Evolutionary conservation across 2,888 invertebrate genomes (phyloP).

Genomic region (Heliconius ethilla): DNA sequence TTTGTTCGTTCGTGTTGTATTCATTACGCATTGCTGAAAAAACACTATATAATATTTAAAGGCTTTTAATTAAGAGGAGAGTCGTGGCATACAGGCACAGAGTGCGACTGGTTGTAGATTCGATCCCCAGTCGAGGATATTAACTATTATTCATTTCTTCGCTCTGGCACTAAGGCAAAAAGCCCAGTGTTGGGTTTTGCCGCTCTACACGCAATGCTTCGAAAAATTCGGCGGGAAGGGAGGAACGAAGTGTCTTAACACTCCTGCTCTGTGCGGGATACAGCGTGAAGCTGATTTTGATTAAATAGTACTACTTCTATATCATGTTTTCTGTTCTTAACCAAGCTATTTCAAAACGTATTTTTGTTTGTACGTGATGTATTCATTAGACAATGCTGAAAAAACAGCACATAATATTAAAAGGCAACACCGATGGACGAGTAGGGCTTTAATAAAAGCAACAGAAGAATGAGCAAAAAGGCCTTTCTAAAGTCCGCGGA

Average conservation of each 20-base stretch:
- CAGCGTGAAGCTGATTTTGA: too few species aligned
- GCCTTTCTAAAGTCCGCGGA: conserved; percentile 56
- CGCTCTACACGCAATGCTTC: too few species aligned
- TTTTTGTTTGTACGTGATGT: conserved; percentile 30
- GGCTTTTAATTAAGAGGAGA: conserved; percentile 8
- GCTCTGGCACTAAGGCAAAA: too few species aligned
- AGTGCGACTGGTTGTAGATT: too few species aligned
- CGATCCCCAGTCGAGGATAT: too few species aligned
- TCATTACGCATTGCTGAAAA: conserved; percentile 39
- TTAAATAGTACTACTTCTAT: neutral
- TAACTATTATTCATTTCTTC: too few species aligned
- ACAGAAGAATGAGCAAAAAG: conserved; percentile 56
- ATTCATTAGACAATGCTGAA: conserved; percentile 37
- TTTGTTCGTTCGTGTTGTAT: conserved; percentile 29
- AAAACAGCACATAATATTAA: conserved; percentile 40
- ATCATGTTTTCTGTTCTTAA: neutral
- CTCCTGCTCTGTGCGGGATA: too few species aligned
- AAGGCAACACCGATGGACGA: conserved; percentile 47
- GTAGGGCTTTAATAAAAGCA: conserved; percentile 52
- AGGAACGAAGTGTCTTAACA: too few species aligned
- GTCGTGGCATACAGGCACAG: too few species aligned
- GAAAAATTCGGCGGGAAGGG: too few species aligned
- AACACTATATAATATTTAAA: conserved; percentile 41
- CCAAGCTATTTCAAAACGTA: neutral
- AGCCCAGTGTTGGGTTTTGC: too few species aligned